phyloP scores from a whole-genome alignment of 1,140 invertebrate genomes.

The Penaeus japonicus region DNA sequence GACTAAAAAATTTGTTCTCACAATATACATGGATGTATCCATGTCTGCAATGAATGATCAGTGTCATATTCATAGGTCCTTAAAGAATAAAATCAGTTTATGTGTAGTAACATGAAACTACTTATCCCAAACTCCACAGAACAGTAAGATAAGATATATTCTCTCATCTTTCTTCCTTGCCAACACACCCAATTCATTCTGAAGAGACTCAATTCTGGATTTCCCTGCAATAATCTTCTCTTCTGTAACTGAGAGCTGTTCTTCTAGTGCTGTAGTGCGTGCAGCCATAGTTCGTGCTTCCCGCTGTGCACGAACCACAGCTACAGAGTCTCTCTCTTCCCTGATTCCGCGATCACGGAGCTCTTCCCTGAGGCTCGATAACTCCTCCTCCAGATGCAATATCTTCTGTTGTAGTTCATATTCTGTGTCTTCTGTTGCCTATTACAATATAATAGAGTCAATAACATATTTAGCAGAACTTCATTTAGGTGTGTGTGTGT shows the following conservation, averaged over 20 bases:
- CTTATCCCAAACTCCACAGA: background rate
- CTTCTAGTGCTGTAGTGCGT: conserved; percentile 17
- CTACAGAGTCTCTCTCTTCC: conserved; percentile 38
- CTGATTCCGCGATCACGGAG: conserved; percentile 23
- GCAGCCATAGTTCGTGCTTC: conserved; percentile 27
- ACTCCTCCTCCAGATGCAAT: conserved; percentile 30
- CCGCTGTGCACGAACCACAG: conserved; percentile 36
- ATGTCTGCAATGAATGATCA: no score
- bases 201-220: conserved; percentile 9
- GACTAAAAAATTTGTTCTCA: no score
- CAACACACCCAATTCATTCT: conserved; percentile 32
- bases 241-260: conserved; percentile 32
- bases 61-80: no score
- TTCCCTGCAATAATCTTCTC: conserved; percentile 35
- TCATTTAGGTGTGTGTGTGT: background rate
- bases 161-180: background rate
- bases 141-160: background rate
- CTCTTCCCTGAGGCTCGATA: conserved; percentile 11
- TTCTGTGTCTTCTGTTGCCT: conserved; percentile 33
- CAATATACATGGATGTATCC: no score
- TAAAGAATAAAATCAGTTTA: no score
- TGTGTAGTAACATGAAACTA: background rate
- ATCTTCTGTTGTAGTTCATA: conserved; percentile 42
- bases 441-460: background rate
- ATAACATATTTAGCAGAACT: no score